These are phyloP conservation scores for Epinotia brunnichana DNA, from an alignment of 2,888 invertebrate species.

Conservation along the genomic window DNA sequence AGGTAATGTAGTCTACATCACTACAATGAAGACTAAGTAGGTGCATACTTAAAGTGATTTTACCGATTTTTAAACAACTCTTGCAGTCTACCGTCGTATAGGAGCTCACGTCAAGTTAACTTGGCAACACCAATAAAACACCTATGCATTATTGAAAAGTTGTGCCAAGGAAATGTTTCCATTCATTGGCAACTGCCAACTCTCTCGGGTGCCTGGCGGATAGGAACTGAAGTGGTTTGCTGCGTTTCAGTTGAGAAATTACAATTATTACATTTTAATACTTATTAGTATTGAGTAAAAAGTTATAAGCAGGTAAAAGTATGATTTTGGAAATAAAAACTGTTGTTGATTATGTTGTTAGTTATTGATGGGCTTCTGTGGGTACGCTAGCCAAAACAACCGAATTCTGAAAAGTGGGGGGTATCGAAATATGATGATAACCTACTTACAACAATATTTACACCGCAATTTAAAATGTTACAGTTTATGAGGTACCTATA, in stretches of 20 bases:
- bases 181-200: constrained; percentile 28
- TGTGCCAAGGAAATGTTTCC: constrained; percentile 10
- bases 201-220: constrained; percentile 19
- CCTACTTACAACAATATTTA: no score
- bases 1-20: no score
- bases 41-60: not conserved
- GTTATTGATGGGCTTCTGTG: no score
- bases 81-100: constrained; percentile 2
- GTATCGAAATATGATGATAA: no score
- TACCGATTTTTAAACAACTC: constrained; percentile 3
- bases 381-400: no score
- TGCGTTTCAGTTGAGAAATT: constrained; percentile 15
- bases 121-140: constrained; percentile 29
- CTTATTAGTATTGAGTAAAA: constrained; percentile 4
- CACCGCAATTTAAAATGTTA: no score
- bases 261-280: not conserved
- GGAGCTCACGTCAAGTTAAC: constrained; percentile 18
- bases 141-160: constrained; percentile 35
- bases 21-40: no score
- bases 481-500: no score
- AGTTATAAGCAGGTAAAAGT: not conserved
- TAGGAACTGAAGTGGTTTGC: constrained; percentile 13
- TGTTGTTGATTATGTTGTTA: not conserved
- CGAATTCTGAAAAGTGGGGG: no score
- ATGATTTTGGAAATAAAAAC: not conserved